A percentile compares a stretch with the other conserved stretches of the same genome.
Conservation (phyloP, 2,888 invertebrate genomes). For the Saturnia pavonia region DNA sequence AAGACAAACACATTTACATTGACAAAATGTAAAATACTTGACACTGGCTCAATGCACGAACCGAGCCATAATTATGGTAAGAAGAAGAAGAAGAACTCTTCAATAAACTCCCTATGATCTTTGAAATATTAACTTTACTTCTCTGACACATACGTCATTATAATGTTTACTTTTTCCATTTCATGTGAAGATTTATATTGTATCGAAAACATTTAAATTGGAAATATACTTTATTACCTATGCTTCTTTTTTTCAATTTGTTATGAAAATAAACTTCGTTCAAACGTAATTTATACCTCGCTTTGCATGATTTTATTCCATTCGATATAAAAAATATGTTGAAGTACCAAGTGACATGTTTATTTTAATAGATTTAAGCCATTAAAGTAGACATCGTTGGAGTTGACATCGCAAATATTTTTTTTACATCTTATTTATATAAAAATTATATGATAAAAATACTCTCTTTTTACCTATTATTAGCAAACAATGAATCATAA, state of each 20-base stretch:
- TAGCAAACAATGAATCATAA: too few relatives aligned
- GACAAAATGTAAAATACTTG: too few relatives aligned
- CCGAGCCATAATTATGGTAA: too few relatives aligned
- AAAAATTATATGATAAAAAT: too few relatives aligned
- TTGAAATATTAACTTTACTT: neutral
- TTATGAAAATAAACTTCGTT: conserved; percentile 2
- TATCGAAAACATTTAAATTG: neutral
- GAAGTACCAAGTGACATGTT: neutral
- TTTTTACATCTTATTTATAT: neutral
- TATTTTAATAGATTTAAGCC: neutral
- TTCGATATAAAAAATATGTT: neutral
- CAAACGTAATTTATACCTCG: neutral
- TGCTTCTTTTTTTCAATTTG: conserved; percentile 1
- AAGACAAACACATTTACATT: too few relatives aligned
- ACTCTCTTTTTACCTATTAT: too few relatives aligned
- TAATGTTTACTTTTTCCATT: neutral
- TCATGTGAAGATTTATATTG: neutral
- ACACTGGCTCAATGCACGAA: too few relatives aligned
- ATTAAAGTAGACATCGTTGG: neutral
- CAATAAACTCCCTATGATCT: too few relatives aligned
- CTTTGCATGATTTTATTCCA: neutral
- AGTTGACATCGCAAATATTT: neutral
- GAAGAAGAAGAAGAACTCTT: too few relatives aligned
- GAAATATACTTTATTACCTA: neutral
- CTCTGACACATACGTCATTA: neutral